Evolutionary conservation across 2,797 vertebrate species (phyloP).

Genomic region (Lacerta viridis): DNA sequence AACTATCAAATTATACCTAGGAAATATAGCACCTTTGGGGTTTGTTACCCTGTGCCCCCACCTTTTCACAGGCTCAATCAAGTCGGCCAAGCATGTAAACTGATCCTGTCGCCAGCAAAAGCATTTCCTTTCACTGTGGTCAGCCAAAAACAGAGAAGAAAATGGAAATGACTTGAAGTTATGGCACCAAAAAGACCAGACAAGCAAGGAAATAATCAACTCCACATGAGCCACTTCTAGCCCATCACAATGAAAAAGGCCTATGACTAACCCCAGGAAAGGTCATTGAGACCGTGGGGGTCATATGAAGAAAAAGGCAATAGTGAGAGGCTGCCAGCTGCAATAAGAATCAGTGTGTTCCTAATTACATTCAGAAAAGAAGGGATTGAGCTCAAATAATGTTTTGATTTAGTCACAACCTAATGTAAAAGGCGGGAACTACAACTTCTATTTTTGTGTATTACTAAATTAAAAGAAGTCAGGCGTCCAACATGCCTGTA

Average conservation of each 20-base stretch:
- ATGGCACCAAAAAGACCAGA: slow-evolving; percentile 84
- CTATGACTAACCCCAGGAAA: slow-evolving; percentile 81
- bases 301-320: slow-evolving; percentile 81
- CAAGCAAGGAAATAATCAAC: slow-evolving; percentile 87
- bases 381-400: slow-evolving; percentile 40
- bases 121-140: slow-evolving; percentile 80
- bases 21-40: slow-evolving; percentile 69
- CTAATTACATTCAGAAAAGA: slow-evolving; percentile 76
- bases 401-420: slow-evolving; percentile 55
- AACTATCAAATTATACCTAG: slow-evolving; percentile 62
- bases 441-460: slow-evolving; percentile 45
- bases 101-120: slow-evolving; percentile 76
- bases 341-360: slow-evolving; percentile 79
- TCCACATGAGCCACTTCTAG: slow-evolving; percentile 84
- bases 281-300: slow-evolving; percentile 80
- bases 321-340: slow-evolving; percentile 78
- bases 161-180: slow-evolving; percentile 83
- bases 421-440: slow-evolving; percentile 36
- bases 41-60: slow-evolving; percentile 68
- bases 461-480: slow-evolving; percentile 71
- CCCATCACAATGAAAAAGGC: slow-evolving; percentile 81
- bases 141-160: slow-evolving; percentile 74
- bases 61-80: slow-evolving; percentile 67
- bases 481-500: slow-evolving; percentile 26
- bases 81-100: slow-evolving; percentile 73